A percentile compares a stretch with the other conserved stretches of the same genome.
Evolutionary conservation across 2,797 vertebrate genomes (phyloP).

Genomic region (Cossypha niveicapilla): DNA sequence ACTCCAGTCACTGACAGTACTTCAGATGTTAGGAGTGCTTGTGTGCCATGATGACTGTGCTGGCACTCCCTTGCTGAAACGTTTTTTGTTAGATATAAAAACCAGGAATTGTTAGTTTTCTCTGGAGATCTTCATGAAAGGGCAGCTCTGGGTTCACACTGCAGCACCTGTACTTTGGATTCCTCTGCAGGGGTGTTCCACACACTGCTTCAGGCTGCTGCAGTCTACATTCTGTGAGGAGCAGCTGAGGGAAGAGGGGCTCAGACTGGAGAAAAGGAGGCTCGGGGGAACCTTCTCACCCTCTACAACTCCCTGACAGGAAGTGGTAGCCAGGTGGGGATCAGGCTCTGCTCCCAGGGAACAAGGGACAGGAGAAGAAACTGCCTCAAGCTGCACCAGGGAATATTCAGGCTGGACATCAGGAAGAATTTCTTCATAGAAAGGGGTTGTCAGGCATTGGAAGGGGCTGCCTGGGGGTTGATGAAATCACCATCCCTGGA

Average conservation of each 20-base stretch:
- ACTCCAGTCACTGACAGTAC: neutral
- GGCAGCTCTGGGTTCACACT: neutral
- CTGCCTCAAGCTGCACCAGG: neutral
- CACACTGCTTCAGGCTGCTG: neutral
- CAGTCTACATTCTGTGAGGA: neutral
- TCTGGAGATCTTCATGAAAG: neutral
- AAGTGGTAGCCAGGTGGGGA: neutral
- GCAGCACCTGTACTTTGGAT: neutral
- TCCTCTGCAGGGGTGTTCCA: neutral
- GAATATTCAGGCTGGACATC: neutral
- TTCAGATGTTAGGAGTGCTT: neutral
- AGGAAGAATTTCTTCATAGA: neutral
- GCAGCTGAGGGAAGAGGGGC: neutral
- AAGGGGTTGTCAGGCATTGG: neutral
- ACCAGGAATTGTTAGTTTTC: neutral
- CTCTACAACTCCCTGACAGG: neutral
- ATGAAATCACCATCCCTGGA: neutral
- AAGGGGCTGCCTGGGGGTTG: neutral
- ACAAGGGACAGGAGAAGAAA: neutral
- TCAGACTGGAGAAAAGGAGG: neutral
- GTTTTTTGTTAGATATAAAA: neutral
- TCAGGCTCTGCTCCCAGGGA: neutral
- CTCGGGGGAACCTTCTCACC: neutral
- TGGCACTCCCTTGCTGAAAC: neutral
- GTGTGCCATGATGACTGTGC: neutral